Base-by-base conservation (phyloP, 2,797 vertebrate species). In the Ibycter americanus region DNA sequence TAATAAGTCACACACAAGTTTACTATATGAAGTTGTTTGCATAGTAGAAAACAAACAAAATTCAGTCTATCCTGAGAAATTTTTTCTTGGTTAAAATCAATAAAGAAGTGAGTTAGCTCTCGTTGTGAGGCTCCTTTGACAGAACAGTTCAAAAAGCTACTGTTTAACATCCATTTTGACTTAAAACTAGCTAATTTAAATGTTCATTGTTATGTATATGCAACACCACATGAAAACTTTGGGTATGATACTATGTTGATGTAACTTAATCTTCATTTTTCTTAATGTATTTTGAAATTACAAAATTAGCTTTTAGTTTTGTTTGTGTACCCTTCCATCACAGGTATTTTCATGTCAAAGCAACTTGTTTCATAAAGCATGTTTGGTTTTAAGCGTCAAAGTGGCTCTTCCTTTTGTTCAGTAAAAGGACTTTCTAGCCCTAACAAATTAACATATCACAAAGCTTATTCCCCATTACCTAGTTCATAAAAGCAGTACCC, bases 401-500 rank as follows among this genome's bases (percentile, higher is more conserved):
- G 29, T 63, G 31, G 11, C 87, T 70, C 32, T 96, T 93, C 20
- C 21, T 71, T 94, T 89, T 87, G 59, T 67, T 89, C 78, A 59
- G 17, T 77, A 46, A 76, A 92, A 95, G 81, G 74, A 36, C 70
- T 83, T 92, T 83, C 18, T 89, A 89, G 62, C 74, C 74, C 67
- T 94, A 89, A 83, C 82, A 95, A 94, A 97, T 97, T 96, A 96
- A 77, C 93, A 87, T 93, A 92, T 83, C 78, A 92, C 56, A 93
- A 94, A 94, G 44, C 71, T 87, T 96, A 80, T 94, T 93, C 78
- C 44, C 59, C 23, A 52, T 90, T 96, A 93, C 65, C 56, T 93
- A 6, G 16, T 73, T 93, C 74, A 71, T 94, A 74, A 93, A 93
- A 94, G 92, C 68, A 46, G 56, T 73, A 63, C 44, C 78, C 71